Evolutionary conservation across 2,113 vertebrate genomes (phyloP).

Genomic region (Esox niger): DNA sequence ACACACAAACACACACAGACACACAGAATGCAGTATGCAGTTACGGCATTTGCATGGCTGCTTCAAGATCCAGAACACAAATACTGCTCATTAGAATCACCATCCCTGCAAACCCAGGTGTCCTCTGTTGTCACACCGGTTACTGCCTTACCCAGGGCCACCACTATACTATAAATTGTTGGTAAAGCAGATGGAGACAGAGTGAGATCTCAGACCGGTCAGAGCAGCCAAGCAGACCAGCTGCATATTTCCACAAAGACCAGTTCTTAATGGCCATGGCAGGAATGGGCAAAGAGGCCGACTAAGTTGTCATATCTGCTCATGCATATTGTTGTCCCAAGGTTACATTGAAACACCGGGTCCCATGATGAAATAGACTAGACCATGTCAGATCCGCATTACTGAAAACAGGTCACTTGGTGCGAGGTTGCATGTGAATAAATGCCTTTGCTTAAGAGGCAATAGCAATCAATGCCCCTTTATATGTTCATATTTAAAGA

Average conservation of each 20-base stretch:
- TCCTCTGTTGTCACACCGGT: no score
- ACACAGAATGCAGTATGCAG: conserved; percentile 32
- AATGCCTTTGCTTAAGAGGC: neutral
- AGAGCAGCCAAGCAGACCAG: conserved; percentile 52
- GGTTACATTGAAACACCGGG: no score
- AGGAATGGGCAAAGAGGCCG: conserved; percentile 30
- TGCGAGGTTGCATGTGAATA: neutral
- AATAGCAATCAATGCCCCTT: neutral
- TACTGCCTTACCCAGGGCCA: neutral
- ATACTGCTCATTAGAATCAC: no score
- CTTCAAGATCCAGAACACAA: no score
- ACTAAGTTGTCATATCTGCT: conserved; percentile 44
- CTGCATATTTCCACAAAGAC: conserved; percentile 49
- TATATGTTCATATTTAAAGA: neutral
- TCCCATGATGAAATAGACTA: no score
- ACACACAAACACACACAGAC: conserved; percentile 34
- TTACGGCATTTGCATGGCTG: no score
- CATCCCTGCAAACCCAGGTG: no score
- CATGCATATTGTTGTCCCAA: neutral
- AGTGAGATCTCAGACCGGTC: conserved; percentile 33
- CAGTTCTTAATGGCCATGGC: conserved; percentile 19
- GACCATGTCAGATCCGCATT: no score
- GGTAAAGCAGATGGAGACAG: conserved; percentile 23
- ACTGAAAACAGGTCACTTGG: neutral
- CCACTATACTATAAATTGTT: conserved; percentile 28